Conservation (phyloP, 1,140 invertebrate species). For the Drosophila orosa region DNA sequence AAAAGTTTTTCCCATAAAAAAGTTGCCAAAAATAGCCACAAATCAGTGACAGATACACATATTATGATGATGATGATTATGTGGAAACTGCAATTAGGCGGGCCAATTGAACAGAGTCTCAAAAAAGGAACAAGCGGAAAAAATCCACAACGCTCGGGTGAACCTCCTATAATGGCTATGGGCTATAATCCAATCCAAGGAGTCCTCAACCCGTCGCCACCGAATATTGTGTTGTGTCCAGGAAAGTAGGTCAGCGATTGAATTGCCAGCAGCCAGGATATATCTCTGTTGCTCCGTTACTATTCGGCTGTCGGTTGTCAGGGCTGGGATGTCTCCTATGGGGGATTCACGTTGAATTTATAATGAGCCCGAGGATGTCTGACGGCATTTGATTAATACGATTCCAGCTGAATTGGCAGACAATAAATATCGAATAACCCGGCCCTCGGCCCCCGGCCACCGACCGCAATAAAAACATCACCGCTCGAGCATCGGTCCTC, state of each 20-base stretch:
- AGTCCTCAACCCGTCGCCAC: constrained; percentile 11
- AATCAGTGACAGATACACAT: constrained; percentile 43
- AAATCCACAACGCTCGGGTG: constrained; percentile 21
- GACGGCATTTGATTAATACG: constrained; percentile 55
- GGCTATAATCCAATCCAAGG: neutral
- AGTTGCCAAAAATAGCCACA: constrained; percentile 49
- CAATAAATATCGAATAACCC: constrained; percentile 56
- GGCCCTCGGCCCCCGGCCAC: neutral
- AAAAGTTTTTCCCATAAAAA: constrained; percentile 44
- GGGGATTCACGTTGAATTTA: constrained; percentile 57
- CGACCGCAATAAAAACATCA: constrained; percentile 37
- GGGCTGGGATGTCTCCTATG: constrained; percentile 23
- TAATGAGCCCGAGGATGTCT: constrained; percentile 45
- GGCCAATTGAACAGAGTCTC: constrained; percentile 23
- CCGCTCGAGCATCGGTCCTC: neutral
- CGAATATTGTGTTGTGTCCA: constrained; percentile 25
- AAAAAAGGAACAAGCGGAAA: neutral
- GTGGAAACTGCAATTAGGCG: constrained; percentile 44
- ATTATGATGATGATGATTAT: constrained; percentile 37
- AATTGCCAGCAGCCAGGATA: constrained; percentile 57
- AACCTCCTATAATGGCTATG: constrained; percentile 5
- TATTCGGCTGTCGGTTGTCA: constrained; percentile 63
- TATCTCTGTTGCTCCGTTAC: constrained; percentile 33
- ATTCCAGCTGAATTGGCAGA: constrained; percentile 46
- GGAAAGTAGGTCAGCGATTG: constrained; percentile 75